Conservation (phyloP, 2,113 vertebrate genomes). For the Cyanoliseus patagonus region DNA sequence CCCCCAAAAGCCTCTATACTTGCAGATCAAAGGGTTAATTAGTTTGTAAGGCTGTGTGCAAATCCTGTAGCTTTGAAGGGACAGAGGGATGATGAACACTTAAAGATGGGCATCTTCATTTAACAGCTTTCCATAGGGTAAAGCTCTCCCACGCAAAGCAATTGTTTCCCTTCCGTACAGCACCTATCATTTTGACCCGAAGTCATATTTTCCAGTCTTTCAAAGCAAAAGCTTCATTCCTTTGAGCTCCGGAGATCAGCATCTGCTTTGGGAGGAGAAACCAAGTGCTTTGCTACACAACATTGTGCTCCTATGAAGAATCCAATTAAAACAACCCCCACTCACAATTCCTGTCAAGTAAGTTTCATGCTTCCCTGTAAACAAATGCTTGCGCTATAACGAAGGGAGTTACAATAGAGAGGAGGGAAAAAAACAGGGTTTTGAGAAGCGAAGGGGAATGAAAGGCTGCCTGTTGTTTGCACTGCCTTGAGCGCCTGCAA, state of each 20-base stretch:
- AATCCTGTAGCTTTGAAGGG: neutral
- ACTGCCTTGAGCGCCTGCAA: constrained; percentile 80
- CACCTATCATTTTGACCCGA: neutral
- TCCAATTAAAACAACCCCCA: neutral
- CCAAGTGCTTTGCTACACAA: neutral
- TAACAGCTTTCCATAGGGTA: neutral
- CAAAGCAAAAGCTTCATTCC: neutral
- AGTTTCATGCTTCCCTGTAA: neutral
- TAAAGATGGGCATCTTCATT: neutral
- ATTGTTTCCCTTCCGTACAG: neutral
- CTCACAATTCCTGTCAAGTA: neutral
- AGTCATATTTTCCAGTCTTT: neutral
- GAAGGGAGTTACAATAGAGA: neutral
- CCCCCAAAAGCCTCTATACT: neutral
- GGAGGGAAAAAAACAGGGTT: neutral
- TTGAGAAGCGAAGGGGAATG: neutral
- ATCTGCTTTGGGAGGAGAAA: neutral
- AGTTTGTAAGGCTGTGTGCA: neutral
- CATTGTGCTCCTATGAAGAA: neutral
- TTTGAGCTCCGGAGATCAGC: neutral
- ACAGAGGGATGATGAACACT: neutral
- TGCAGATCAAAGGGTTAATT: constrained; percentile 6
- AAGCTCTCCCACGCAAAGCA: neutral
- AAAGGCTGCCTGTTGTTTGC: constrained; percentile 66
- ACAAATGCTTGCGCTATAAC: neutral